Evolutionary conservation across 1,140 invertebrate genomes (phyloP), one percentile per base, ranked within the genome.

Genomic region (Drosophila paulistorum): DNA sequence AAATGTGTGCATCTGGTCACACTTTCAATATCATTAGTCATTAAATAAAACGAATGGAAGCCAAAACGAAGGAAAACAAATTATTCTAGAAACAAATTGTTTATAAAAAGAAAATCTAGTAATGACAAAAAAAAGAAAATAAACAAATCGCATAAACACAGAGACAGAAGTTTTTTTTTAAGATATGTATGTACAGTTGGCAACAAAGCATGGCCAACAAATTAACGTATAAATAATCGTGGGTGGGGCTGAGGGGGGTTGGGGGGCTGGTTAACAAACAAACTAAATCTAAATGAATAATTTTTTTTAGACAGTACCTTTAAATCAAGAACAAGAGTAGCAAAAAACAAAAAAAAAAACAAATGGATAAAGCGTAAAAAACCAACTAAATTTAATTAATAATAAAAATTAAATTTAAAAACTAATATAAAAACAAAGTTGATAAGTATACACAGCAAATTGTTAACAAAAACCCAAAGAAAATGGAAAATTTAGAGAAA

Each of bases 301-400:
- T 64, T 86, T 86, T 86, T 86, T 86, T 86, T 86, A 83, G 79
- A 79, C 83, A 68, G 83, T 86, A 86, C 83, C 83, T 86, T 86
- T 87, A 87, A 79, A 61, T 51, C 45, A 51, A 70, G 57, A 61
- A 58, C 51, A 65, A 72, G 13, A 66, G 69, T 23, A 42, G 42
- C 70, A 62, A 68, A 69, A 39, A 68, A 69, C 30, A 30, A 35
- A 41, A 62, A 62, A 68, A 77, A 70, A 23, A 23, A 23, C 20
- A 23, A 23, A 23, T 23, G 35, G 41, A 54, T 68, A 73, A 26
- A 26, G 35, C 67, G 37, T 39, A 39, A 55, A 67, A 68, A 51
- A 66, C 62, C 45, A 81, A 85, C 78, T 85, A 85, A 85, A 78
- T 86, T 77, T 85, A 85, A 86, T 81, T 76, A 86, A 86, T 76